phyloP scores from a whole-genome alignment of 2,797 vertebrate genomes.

The Rhincodon typus region DNA sequence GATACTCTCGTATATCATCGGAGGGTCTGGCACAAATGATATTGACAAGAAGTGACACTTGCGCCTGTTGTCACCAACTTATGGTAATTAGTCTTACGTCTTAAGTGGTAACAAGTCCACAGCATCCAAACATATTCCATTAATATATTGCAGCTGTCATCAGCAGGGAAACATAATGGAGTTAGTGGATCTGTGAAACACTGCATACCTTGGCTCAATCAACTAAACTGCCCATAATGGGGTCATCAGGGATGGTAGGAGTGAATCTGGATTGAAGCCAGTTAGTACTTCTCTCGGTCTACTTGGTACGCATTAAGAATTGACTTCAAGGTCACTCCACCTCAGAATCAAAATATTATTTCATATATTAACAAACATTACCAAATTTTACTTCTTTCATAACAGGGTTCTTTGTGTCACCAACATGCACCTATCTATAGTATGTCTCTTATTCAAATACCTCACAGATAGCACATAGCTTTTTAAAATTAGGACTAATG shows the following conservation, averaged over 20 bases:
- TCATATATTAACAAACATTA: neutral
- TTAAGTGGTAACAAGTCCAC: constrained; percentile 65
- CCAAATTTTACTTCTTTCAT: neutral
- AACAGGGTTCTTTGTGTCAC: neutral
- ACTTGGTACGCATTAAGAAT: constrained; percentile 77
- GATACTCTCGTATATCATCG: neutral
- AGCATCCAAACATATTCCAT: constrained; percentile 65
- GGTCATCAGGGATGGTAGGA: constrained; percentile 64
- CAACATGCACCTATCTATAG: neutral
- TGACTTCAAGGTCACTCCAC: constrained; percentile 65
- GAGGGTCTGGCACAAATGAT: constrained; percentile 54
- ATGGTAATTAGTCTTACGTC: constrained; percentile 68
- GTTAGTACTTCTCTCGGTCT: constrained; percentile 74
- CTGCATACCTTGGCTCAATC: constrained; percentile 61
- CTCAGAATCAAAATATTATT: neutral
- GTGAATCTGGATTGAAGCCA: constrained; percentile 62
- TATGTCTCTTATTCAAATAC: neutral
- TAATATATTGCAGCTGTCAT: constrained; percentile 76
- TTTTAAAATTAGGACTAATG: neutral
- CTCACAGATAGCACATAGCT: neutral
- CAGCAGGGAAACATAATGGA: constrained; percentile 59
- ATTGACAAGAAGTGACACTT: constrained; percentile 65
- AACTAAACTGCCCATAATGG: constrained; percentile 58
- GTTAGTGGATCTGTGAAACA: constrained; percentile 56
- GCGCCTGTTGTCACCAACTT: constrained; percentile 71